phyloP scores from a whole-genome alignment of 2,888 invertebrate species.

The Noctua comes region DNA sequence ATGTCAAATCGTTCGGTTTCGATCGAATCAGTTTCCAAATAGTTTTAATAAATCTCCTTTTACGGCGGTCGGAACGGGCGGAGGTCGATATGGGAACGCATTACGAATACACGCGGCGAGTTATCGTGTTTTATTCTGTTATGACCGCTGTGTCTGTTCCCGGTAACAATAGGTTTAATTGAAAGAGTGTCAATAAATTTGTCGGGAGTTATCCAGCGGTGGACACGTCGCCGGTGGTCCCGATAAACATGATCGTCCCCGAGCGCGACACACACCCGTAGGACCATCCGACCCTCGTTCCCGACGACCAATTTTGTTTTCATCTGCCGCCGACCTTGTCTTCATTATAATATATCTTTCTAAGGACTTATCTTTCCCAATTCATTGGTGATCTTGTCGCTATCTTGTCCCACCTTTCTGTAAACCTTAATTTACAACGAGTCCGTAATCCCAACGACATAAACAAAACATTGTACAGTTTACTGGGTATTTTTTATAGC shows the following conservation, averaged over 20 bases:
- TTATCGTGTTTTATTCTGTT: slow-evolving; percentile 89
- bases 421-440: slow-evolving; percentile 65
- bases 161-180: slow-evolving; percentile 89
- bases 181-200: slow-evolving; percentile 91
- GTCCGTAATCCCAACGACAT: slow-evolving; percentile 63
- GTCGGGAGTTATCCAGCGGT: slow-evolving; percentile 79
- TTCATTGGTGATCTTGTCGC: slow-evolving; percentile 75
- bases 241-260: slow-evolving; percentile 81
- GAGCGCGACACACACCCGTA: slow-evolving; percentile 79
- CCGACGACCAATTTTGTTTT: slow-evolving; percentile 83
- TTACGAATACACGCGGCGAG: slow-evolving; percentile 87
- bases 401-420: slow-evolving; percentile 73
- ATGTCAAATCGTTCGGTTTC: slow-evolving; percentile 90
- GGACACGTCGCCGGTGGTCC: slow-evolving; percentile 87
- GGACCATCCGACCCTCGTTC: slow-evolving; percentile 81
- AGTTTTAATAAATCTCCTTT: slow-evolving; percentile 91
- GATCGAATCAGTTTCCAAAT: slow-evolving; percentile 90
- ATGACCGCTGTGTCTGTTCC: slow-evolving; percentile 85
- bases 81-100: slow-evolving; percentile 84
- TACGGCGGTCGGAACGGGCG: slow-evolving; percentile 83
- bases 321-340: slow-evolving; percentile 85
- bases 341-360: slow-evolving; percentile 86
- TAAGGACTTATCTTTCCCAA: slow-evolving; percentile 78
- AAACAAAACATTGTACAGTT: slow-evolving; percentile 60
- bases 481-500: slow-evolving; percentile 32